Conservation (phyloP, 2,888 invertebrate genomes). For the Anoncus sp. region DNA sequence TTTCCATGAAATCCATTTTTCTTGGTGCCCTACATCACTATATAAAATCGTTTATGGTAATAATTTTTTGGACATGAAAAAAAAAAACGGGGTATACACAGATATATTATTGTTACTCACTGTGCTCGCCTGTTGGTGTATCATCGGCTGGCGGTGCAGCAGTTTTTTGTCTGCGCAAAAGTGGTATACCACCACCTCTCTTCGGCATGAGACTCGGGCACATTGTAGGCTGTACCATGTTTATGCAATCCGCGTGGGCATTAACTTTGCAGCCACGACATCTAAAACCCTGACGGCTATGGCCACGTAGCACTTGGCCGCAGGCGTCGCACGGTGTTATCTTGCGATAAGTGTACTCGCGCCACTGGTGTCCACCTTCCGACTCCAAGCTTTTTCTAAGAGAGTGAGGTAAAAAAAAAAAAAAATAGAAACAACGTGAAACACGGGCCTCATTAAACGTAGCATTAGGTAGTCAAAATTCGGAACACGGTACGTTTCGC, state of each 20-base stretch:
- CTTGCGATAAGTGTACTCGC: slow-evolving; percentile 98
- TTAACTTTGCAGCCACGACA: slow-evolving; percentile 96
- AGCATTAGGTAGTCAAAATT: neutral
- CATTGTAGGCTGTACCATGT: slow-evolving; percentile 90
- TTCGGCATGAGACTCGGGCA: slow-evolving; percentile 86
- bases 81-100: neutral
- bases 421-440: slow-evolving; percentile 9
- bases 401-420: neutral
- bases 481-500: neutral
- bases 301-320: slow-evolving; percentile 96
- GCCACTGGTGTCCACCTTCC: slow-evolving; percentile 93
- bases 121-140: slow-evolving; percentile 89
- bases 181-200: slow-evolving; percentile 80
- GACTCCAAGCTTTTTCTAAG: slow-evolving; percentile 79
- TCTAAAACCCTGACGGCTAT: slow-evolving; percentile 95
- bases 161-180: slow-evolving; percentile 94
- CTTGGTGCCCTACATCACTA: neutral
- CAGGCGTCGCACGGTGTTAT: slow-evolving; percentile 98
- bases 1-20: slow-evolving; percentile 5
- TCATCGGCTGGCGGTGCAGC: slow-evolving; percentile 87
- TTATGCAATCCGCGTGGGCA: slow-evolving; percentile 93
- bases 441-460: neutral
- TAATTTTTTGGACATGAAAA: neutral
- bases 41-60: slow-evolving; percentile 8
- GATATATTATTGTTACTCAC: slow-evolving; percentile 86